Conservation (phyloP, 30 jellyfish, hydroid and myxozoan genomes). For the Hydractinia symbiolongicarpus region DNA sequence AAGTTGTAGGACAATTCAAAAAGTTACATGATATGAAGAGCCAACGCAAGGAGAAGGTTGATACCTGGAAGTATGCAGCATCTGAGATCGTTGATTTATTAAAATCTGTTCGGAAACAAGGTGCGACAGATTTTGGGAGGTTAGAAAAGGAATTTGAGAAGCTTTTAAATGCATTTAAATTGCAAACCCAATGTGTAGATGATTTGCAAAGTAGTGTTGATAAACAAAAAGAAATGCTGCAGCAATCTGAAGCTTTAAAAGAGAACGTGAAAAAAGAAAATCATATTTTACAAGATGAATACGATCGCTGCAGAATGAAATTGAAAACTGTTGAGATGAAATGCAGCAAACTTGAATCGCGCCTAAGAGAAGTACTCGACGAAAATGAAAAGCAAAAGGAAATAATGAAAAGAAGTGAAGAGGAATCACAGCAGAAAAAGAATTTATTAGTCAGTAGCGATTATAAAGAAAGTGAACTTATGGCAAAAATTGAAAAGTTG, state of each 20-base stretch:
- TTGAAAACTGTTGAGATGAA: slow-evolving; percentile 28
- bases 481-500: background rate
- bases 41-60: slow-evolving; percentile 38
- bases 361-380: background rate
- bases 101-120: slow-evolving; percentile 57
- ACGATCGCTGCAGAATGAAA: slow-evolving; percentile 19
- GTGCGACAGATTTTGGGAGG: slow-evolving; percentile 49
- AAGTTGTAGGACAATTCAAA: slow-evolving; percentile 50
- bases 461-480: background rate
- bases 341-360: slow-evolving; percentile 11
- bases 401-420: background rate
- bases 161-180: slow-evolving; percentile 43
- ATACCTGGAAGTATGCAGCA: slow-evolving; percentile 68
- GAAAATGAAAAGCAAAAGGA: background rate
- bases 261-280: slow-evolving; percentile 39
- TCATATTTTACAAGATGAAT: slow-evolving; percentile 35
- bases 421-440: background rate
- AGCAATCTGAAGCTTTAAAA: slow-evolving; percentile 29
- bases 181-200: slow-evolving; percentile 49
- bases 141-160: slow-evolving; percentile 46
- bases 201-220: background rate
- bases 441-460: background rate
- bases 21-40: slow-evolving; percentile 7
- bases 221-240: background rate
- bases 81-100: slow-evolving; percentile 47